Percentiles rank a stretch among this genome's conserved stretches.
phyloP scores from a whole-genome alignment of 1,140 invertebrate genomes.

The Euglossa dilemma region DNA sequence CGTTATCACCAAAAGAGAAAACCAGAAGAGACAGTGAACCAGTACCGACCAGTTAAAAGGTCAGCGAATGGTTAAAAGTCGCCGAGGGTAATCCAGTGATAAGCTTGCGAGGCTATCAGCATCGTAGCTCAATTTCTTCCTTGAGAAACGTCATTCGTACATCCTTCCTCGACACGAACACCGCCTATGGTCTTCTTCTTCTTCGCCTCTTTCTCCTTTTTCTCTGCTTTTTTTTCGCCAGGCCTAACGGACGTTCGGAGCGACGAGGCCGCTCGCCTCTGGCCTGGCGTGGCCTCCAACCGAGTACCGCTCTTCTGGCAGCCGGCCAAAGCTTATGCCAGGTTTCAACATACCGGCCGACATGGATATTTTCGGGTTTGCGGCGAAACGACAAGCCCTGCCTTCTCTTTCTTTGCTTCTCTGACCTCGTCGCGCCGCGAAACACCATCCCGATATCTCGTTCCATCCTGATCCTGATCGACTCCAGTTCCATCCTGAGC shows the following conservation, averaged over 20 bases:
- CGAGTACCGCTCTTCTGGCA: slow-evolving; percentile 66
- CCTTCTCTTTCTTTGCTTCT: slow-evolving; percentile 29
- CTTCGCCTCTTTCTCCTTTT: not conserved
- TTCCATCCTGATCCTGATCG: slow-evolving; percentile 4
- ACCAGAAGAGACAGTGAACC: not conserved
- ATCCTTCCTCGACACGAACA: too few relatives aligned
- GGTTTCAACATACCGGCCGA: slow-evolving; percentile 78
- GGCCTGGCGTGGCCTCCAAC: slow-evolving; percentile 70
- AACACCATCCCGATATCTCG: slow-evolving; percentile 12
- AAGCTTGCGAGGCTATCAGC: not conserved
- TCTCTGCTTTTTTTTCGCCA: not conserved
- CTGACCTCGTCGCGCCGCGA: slow-evolving; percentile 26
- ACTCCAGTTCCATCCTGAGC: not conserved
- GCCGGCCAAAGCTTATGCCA: slow-evolving; percentile 77
- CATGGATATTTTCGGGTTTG: slow-evolving; percentile 82
- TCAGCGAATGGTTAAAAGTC: slow-evolving; percentile 36
- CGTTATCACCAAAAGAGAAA: not conserved
- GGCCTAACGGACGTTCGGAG: slow-evolving; percentile 38
- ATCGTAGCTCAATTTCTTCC: not conserved
- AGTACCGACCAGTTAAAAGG: slow-evolving; percentile 1
- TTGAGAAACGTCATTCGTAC: not conserved
- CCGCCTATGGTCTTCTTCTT: not conserved
- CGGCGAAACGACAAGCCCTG: slow-evolving; percentile 63
- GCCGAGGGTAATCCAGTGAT: slow-evolving; percentile 19
- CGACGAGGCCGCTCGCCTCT: slow-evolving; percentile 59